These are phyloP conservation scores for Drosophila rufa DNA, from an alignment of 1,140 invertebrate genomes.

Conservation along the genomic window DNA sequence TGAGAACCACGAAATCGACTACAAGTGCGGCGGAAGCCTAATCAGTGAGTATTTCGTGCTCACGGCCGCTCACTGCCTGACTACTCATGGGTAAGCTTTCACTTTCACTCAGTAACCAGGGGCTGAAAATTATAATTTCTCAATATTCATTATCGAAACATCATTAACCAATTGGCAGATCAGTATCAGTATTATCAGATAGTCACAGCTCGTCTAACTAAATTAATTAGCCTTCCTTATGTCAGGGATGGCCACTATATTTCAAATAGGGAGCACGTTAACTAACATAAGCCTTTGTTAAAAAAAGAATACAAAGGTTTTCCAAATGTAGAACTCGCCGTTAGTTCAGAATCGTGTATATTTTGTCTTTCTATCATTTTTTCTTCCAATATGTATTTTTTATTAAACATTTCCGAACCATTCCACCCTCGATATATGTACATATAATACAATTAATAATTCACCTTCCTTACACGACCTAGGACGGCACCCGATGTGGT, in stretches of 20 bases:
- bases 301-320: background rate
- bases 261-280: background rate
- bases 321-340: background rate
- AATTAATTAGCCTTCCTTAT: background rate
- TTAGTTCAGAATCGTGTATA: background rate
- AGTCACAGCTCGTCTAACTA: background rate
- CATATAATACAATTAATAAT: too few species aligned
- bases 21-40: conserved; percentile 78
- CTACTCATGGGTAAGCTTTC: conserved; percentile 55
- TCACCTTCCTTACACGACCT: background rate
- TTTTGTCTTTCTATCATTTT: too few species aligned
- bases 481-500: conserved; percentile 55
- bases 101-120: background rate
- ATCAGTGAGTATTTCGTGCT: conserved; percentile 76
- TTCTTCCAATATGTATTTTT: too few species aligned
- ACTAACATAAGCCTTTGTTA: too few species aligned
- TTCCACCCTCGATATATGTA: fast-evolving
- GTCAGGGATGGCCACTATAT: background rate
- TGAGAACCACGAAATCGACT: conserved; percentile 49
- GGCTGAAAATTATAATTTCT: background rate
- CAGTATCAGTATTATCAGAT: background rate
- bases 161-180: background rate
- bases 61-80: conserved; percentile 64
- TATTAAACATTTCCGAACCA: too few species aligned
- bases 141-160: background rate